These are phyloP conservation scores for Suillia variegata DNA, from an alignment of 2,888 invertebrate genomes.

Conservation along the genomic window DNA sequence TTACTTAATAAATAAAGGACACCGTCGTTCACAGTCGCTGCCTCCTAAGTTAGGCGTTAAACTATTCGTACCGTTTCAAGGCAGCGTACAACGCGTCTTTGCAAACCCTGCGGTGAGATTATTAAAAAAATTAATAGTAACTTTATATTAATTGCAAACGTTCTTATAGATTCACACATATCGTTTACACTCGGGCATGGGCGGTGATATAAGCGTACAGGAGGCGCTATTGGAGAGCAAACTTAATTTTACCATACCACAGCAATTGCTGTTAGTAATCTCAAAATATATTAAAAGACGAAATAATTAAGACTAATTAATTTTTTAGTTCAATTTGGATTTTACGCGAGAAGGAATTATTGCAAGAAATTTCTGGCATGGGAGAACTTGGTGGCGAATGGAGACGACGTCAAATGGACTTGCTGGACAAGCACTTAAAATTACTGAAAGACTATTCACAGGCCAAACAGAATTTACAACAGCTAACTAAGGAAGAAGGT, in stretches of 20 bases:
- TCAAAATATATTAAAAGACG: neutral
- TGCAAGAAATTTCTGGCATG: constrained; percentile 87
- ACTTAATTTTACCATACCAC: constrained; percentile 82
- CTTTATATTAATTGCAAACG: neutral
- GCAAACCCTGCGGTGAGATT: constrained; percentile 67
- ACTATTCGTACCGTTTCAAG: constrained; percentile 80
- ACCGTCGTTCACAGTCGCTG: constrained; percentile 82
- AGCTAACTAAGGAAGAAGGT: constrained; percentile 51
- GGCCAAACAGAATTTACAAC: constrained; percentile 77
- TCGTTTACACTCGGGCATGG: constrained; percentile 88
- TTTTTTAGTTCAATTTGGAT: constrained; percentile 82
- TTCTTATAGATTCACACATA: constrained; percentile 71
- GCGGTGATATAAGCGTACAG: constrained; percentile 90
- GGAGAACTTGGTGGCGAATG: constrained; percentile 85
- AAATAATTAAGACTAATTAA: neutral
- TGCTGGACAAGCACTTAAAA: constrained; percentile 82
- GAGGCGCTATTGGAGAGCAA: constrained; percentile 92
- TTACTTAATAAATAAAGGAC: constrained; percentile 47
- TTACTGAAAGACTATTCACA: constrained; percentile 85
- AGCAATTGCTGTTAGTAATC: constrained; percentile 80
- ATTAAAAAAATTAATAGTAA: no score
- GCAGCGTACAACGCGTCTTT: constrained; percentile 72
- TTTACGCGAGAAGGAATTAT: constrained; percentile 84
- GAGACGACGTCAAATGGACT: constrained; percentile 80
- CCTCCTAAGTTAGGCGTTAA: constrained; percentile 83